Base-by-base conservation (phyloP, 2,797 vertebrate genomes). In the Calcarius lapponicus region DNA sequence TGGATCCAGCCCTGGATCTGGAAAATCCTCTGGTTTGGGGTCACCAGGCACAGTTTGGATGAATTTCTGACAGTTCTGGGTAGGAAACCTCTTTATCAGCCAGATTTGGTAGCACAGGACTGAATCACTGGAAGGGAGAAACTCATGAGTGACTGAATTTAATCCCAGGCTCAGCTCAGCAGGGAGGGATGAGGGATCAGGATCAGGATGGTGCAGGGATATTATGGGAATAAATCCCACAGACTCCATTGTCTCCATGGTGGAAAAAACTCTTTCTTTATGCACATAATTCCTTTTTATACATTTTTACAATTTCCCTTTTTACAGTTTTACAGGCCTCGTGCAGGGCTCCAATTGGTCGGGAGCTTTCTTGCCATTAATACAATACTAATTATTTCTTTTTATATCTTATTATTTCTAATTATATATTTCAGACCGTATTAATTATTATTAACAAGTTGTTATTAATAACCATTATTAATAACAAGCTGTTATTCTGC, bases 21-120 rank as follows among this genome's bases (percentile, higher is more conserved):
- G 3, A 7, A 56, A 7, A 36, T 25, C 36, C 60, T 54, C 14
- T 16, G 38, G 2, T n/a, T 11, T 50, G 61, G 36, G 13, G 13
- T 42, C 47, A 5, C 25, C 3, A 5, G n/a, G 36, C 17, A 10
- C 25, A 0, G 3, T 8, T 48, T 28, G 36, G 21, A 17, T 51
- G 48, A 58, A 31, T 24, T 58, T 31, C 16, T 66, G 40, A 7
- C 19, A n/a, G 6, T 21, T 94, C 8, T 53, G 86, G 57, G 32
- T 24, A 56, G 60, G 16, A 91, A 93, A 62, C 3, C 14, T 40
- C 45, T 62, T 82, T 29, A 8, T 17, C 50, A 74, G 36, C 8
- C 53, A 21, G 4, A 14, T 83, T 25, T 20, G 60, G 21, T 5
- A 32, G 51, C 7, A 1, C 29, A 8, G 72, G 28, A 21, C 17